Percentiles rank a stretch among this genome's conserved stretches.
phyloP scores from a whole-genome alignment of 64 coral and sea anemone genomes.

The Stichodactyla helianthus region DNA sequence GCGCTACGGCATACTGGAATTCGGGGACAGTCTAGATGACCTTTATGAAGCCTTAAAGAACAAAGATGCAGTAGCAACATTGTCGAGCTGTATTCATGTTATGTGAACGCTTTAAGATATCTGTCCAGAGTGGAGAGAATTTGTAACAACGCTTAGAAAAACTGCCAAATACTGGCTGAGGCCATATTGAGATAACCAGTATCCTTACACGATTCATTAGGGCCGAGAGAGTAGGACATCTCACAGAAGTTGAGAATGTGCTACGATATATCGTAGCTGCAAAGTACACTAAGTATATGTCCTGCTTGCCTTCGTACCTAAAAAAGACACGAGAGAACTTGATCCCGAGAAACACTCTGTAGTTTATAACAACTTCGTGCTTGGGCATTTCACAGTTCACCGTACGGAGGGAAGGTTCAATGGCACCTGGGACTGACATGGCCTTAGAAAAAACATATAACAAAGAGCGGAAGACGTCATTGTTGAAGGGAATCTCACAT shows the following conservation, averaged over 20 bases:
- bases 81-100: conserved; percentile 1
- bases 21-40: conserved; percentile 1
- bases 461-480: conserved; percentile 35
- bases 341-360: neutral
- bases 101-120: conserved; percentile 15
- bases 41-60: neutral
- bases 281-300: conserved; percentile 19
- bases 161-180: conserved; percentile 35
- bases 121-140: conserved; percentile 25
- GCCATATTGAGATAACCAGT: conserved; percentile 16
- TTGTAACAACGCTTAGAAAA: neutral
- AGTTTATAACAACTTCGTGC: conserved; percentile 24
- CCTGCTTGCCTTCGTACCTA: conserved; percentile 9
- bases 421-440: conserved; percentile 12
- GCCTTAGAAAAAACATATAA: neutral
- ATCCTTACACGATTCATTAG: conserved; percentile 8
- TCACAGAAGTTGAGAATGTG: conserved; percentile 19
- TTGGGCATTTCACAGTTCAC: neutral
- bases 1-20: conserved; percentile 14
- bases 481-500: conserved; percentile 35
- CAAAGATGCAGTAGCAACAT: conserved; percentile 20
- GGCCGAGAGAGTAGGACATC: conserved; percentile 17
- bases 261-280: conserved; percentile 8
- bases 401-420: conserved; percentile 10
- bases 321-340: conserved; percentile 20